Conservation (phyloP, 2,888 invertebrate species). For the Apomyelois bistriatella region DNA sequence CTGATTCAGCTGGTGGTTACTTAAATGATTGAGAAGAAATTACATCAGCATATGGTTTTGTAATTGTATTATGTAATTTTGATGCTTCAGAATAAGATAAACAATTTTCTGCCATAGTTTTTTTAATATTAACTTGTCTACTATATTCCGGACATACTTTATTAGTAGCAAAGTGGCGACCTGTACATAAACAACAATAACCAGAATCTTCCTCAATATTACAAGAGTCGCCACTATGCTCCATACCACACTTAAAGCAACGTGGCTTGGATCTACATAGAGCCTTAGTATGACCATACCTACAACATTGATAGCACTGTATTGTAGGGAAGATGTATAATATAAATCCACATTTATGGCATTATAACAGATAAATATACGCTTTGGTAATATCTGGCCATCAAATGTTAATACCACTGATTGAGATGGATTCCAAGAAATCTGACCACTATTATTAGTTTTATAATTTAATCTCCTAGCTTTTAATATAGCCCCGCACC, state of each 20-base stretch:
- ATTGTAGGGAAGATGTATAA: not conserved
- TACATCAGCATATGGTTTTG: no score
- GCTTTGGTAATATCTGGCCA: not conserved
- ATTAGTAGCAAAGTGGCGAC: not conserved
- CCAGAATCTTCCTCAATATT: not conserved
- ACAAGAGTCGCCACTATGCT: not conserved
- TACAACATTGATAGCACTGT: not conserved
- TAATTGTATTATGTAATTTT: no score
- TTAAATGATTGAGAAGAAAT: no score
- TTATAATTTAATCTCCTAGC: not conserved
- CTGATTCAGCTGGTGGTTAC: no score
- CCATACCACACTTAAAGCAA: not conserved
- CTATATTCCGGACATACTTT: not conserved
- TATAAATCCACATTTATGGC: not conserved
- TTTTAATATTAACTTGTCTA: not conserved
- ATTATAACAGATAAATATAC: not conserved
- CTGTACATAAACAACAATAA: not conserved
- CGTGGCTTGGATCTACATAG: conserved; percentile 1
- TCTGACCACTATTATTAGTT: not conserved
- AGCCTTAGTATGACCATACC: conserved; percentile 1
- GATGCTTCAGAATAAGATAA: no score
- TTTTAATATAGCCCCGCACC: conserved; percentile 9
- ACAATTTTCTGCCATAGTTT: no score
- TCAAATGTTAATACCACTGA: not conserved
- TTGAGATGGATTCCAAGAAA: conserved; percentile 4